Evolutionary conservation across 2,113 vertebrate species (phyloP), one percentile per base, ranked within the genome.

Genomic region (Cyprichromis sp.): DNA sequence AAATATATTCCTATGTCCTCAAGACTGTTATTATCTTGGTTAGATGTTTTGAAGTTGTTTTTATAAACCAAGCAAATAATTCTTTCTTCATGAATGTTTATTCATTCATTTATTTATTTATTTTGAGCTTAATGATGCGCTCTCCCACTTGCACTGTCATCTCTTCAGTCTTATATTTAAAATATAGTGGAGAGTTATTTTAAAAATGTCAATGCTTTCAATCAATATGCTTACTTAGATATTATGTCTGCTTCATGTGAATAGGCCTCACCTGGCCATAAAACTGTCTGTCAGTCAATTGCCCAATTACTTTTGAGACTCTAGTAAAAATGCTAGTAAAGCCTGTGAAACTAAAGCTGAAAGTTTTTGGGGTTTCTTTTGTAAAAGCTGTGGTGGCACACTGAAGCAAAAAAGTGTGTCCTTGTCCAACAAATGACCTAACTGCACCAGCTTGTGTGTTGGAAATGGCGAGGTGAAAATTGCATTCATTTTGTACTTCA

Each of bases 321-420:
- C 3, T 73, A 29, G 29, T 29, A 29, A 26, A 73, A 73, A 26
- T 73, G 14, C 2, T 45, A 29, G 4, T 73, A 11, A 73, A 73
- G 0, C 9, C 21, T 0, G 4, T 73, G 21, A 47, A 73, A 73
- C 42, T 45, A 73, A 17, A 73, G 68, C 8, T 47, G 40, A 47
- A 73, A 45, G 68, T 4, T 73, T 24, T 16, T 6, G 2, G 52
- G 5, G 0, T 0, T 2, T 16, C 26, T 57, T 59, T 59, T 61
- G 42, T 73, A 26, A 29, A 73, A 73, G 0, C 21, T 73, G 21
- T 17, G 6, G 68, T 45, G 68, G 68, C 13, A 10, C 4, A 0
- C 68, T 11, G 21, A 45, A 6, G 40, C 21, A 73, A 73, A 73
- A 73, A 45, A 29, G 8, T 17, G 5, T 45, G 68, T 45, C 68